Evolutionary conservation across 1,140 invertebrate genomes (phyloP), one percentile per base, ranked within the genome.

Genomic region (Catajapyx aquilonaris): DNA sequence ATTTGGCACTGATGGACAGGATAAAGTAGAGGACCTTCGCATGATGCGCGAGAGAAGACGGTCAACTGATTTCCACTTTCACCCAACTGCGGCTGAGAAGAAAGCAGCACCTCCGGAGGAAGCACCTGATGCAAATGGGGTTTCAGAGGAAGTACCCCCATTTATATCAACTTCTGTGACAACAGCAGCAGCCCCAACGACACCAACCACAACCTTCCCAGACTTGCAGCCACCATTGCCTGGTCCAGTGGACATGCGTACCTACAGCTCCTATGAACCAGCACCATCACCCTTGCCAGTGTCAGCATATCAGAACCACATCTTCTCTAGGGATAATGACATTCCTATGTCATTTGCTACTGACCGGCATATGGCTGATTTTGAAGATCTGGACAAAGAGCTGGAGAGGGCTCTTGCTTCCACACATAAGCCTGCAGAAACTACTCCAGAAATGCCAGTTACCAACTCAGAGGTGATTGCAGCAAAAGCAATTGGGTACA

Each of bases 221-320:
- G n/a, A n/a, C n/a, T n/a, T n/a, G 2, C 61, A 71, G 44, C 76
- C 79, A 0, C 60, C 81, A 13, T 47, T 84, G 31, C 80, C 80
- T 1, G 80, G 78, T 2, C 80, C 81, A 0, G 80, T 85, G 2
- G 80, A 85, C 54, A 84, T 84, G 79, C 63, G 81, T 21, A 85
- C 80, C 0, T 85, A 85, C 47, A 79, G 69, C 48, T 55, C 58
- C 32, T 48, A 44, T 32, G 47, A 48, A 20, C 25, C 46, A 16
- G 35, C 30, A 22, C 20, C 43, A 17, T n/a, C 20, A 38, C 31
- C 32, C 64, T 54, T 54, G 65, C 51, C 42, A 59, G 39, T 18
- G 23, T 23, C 69, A 28, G 55, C 68, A 0, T 70, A 69, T 31
- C 55, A 61, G 3, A 69, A 68, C 41, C 71, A 76, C 52, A 52